Conservation (phyloP, 30 jellyfish, hydroid and myxozoan species). For the Phacellophora camtschatica region DNA sequence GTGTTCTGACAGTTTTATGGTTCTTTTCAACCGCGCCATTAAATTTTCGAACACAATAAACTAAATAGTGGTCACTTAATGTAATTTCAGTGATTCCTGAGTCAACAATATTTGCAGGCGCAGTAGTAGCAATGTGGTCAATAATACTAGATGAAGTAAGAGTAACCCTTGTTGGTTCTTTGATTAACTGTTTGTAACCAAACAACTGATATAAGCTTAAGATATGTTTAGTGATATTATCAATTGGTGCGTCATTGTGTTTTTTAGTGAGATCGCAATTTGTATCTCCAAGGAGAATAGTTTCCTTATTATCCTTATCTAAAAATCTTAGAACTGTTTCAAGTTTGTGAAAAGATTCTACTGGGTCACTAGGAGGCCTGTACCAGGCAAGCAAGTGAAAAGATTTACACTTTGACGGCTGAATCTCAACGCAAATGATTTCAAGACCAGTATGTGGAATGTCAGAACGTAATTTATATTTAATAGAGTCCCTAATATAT, state of each 20-base stretch:
- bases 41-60: not conserved
- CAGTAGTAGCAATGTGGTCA: not conserved
- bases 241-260: not conserved
- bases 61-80: too few species aligned
- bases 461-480: too few species aligned
- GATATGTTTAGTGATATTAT: not conserved
- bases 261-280: not conserved
- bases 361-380: not conserved
- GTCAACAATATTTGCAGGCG: not conserved
- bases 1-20: not conserved
- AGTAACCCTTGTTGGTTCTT: too few species aligned
- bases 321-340: not conserved
- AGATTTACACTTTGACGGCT: not conserved
- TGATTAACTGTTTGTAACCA: not conserved
- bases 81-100: not conserved
- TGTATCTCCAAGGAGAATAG: conserved; percentile 3
- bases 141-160: not conserved
- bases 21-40: not conserved
- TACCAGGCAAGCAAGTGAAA: not conserved
- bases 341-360: not conserved
- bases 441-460: not conserved
- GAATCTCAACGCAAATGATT: not conserved
- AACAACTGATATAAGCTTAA: not conserved
- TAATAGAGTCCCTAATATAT: too few species aligned
- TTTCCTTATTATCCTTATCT: not conserved